Evolutionary conservation across 2,797 vertebrate genomes (phyloP), one percentile per base, ranked within the genome.

Genomic region (Brotula barbata): DNA sequence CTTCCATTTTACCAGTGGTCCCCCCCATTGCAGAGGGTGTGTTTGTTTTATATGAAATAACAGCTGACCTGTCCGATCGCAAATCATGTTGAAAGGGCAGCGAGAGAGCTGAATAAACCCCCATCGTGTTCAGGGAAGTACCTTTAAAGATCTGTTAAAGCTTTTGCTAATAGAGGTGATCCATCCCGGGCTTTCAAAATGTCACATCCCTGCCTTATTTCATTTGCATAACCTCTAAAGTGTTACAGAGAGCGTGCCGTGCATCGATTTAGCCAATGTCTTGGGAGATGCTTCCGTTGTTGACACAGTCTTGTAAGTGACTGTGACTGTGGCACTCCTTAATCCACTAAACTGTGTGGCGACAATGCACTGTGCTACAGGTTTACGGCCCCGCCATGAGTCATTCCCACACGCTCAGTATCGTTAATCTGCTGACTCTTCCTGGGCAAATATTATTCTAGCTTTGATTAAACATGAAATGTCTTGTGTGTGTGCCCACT

Each of bases 151-250:
- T 86, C 86, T 22, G 78, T 90, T 90, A 89, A 88, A 91, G 86
- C 85, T 80, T 81, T 54, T 50, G 77, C 89, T 92, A 92, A 91
- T 91, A 85, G 87, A 81, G 87, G 90, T 85, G 85, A 92, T 91
- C 87, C 88, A 91, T 92, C 87, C 80, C 85, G 77, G 84, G 88
- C 91, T 90, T 91, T 92, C 90, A 92, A 91, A 92, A 92, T 91
- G 91, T 92, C 92, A 90, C 88, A 88, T 85, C 74, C 58, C 67
- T 60, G 74, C 78, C 73, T 82, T 16, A 55, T 83, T n/a, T 86
- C 86, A 92, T 93, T 92, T 93, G 88, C 90, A 92, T 92, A 92
- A 89, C 88, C 91, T 91, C 85, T 83, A 85, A 89, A 90, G 85
- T 75, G 57, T 80, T 85, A 71, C 67, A 25, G 78, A 50, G 82